These are phyloP conservation scores for Coelogynopora nodosa DNA, from an alignment of 2,888 invertebrate genomes.

Conservation along the genomic window DNA sequence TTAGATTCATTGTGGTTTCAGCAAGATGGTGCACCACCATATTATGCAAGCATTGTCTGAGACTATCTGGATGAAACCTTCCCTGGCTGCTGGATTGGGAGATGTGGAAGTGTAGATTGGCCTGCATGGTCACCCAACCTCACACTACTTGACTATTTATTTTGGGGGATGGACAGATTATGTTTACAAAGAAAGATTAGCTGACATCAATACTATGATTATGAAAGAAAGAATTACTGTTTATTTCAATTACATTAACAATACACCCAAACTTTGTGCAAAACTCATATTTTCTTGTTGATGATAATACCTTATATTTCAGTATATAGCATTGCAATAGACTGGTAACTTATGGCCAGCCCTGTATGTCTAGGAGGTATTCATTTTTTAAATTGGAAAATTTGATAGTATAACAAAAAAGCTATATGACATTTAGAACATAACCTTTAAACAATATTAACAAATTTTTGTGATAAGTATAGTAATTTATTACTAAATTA, in stretches of 20 bases:
- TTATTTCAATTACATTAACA: conserved; percentile 12
- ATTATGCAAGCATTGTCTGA: conserved; percentile 16
- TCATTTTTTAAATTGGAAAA: neutral
- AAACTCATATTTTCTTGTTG: conserved; percentile 1
- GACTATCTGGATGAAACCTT: conserved; percentile 27
- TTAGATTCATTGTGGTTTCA: conserved; percentile 23
- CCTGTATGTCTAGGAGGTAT: neutral
- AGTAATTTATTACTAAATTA: too few relatives aligned
- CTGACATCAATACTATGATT: neutral
- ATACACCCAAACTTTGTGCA: conserved; percentile 1
- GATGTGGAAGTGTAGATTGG: too few relatives aligned
- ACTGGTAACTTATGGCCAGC: conserved; percentile 6
- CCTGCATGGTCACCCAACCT: neutral
- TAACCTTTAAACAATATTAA: too few relatives aligned
- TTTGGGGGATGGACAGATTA: conserved; percentile 29
- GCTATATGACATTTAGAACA: too few relatives aligned
- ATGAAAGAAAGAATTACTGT: conserved; percentile 22
- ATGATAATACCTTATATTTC: neutral
- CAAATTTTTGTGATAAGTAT: too few relatives aligned
- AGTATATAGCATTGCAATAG: conserved; percentile 2
- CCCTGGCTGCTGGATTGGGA: conserved; percentile 7
- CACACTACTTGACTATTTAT: neutral
- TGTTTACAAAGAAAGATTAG: conserved; percentile 32
- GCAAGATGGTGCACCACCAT: conserved; percentile 17
- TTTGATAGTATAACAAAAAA: too few relatives aligned